Evolutionary conservation across 2,113 vertebrate species (phyloP), one percentile per base, ranked within the genome.

Genomic region (Epinephelus cyanopodus): DNA sequence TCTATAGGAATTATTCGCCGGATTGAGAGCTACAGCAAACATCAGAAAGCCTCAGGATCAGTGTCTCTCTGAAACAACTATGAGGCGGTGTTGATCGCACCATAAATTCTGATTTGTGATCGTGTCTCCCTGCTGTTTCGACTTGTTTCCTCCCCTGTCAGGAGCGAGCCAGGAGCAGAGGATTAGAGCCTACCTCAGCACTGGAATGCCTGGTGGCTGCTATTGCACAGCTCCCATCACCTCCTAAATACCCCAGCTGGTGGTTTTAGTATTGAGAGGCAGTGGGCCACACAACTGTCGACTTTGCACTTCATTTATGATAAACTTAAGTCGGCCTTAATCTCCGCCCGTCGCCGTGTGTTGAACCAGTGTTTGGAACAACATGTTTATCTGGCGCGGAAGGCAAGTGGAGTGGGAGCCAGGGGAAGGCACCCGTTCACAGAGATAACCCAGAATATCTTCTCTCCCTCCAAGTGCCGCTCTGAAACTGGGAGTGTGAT

Each of bases 221-320:
- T 77, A 27, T 29, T 64, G 83, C 84, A 47, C 83, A 58, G 82
- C 81, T 85, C 69, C 89, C 74, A 70, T 86, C 83, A 74, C 71
- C 52, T 62, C 74, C 79, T 83, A 90, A 92, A 91, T 85, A 89
- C 72, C 86, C 79, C 87, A 86, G 91, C 83, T 89, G 91, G 83
- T 84, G 86, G 85, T 78, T 86, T 89, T 85, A 85, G 82, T 71
- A 85, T 84, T 71, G 78, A 87, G 85, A 92, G 84, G 88, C 87
- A 81, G 89, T 86, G 89, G 86, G 87, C 89, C 90, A 90, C 86
- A 84, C 88, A 88, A 86, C 86, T 90, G 92, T 92, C 90, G 84
- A 93, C 93, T 91, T 92, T 87, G 91, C 92, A 91, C 90, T 89
- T 90, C 91, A 89, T 89, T 93, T 91, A 84, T 92, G 92, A 93